phyloP scores from a whole-genome alignment of 2,113 vertebrate species.

The Sakesphorus luctuosus region DNA sequence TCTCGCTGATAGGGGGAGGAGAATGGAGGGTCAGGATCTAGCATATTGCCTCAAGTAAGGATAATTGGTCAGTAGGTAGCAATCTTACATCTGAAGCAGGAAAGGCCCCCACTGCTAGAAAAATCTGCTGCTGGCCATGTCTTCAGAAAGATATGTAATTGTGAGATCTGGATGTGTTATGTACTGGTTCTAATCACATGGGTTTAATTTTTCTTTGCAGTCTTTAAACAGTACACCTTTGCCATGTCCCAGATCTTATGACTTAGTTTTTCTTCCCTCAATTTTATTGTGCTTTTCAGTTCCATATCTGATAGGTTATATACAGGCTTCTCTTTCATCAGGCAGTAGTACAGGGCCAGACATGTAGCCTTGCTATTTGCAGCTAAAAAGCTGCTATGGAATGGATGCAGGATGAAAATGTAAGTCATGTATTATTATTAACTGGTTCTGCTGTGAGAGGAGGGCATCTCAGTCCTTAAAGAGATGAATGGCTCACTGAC shows the following conservation, averaged over 20 bases:
- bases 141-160: neutral
- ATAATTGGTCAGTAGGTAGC: neutral
- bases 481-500: neutral
- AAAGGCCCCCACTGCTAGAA: neutral
- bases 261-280: neutral
- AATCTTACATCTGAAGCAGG: conserved; percentile 25
- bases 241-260: neutral
- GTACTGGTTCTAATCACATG: neutral
- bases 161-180: neutral
- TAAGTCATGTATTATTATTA: neutral
- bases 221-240: neutral
- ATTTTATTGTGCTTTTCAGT: neutral
- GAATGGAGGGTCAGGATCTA: neutral
- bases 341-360: neutral
- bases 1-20: neutral
- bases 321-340: neutral
- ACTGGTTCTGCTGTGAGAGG: neutral
- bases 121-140: neutral
- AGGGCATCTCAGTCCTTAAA: neutral
- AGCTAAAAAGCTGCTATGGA: neutral
- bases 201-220: neutral
- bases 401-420: neutral
- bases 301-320: neutral
- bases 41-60: neutral
- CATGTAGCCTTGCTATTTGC: neutral